Evolutionary conservation across 30 jellyfish, hydroid and myxozoan species (phyloP), one percentile per base, ranked within the genome.

Genomic region (Aurelia aurita complex sp. Pacific): DNA sequence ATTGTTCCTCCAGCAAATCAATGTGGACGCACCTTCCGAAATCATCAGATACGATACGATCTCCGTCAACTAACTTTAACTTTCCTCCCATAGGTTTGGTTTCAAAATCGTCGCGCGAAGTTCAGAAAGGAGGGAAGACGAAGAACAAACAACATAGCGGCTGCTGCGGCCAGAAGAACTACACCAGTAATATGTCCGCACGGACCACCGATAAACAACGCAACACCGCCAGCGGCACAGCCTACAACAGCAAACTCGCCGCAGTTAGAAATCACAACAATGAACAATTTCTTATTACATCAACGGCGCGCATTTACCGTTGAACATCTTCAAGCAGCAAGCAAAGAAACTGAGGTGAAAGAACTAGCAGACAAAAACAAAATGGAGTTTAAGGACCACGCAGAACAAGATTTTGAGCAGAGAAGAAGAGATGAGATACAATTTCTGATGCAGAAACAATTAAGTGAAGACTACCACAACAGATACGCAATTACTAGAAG

Each of bases 91-190:
- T 69, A 86, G 96, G 96, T 86, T 17, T 86, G 96, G 96, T 86
- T 86, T 38, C 96, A 86, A 46, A 86, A 86, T 60, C 55, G 96
- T 29, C 54, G 96, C 9, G 96, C 96, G 0, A 86, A 86, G 57
- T 77, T 75, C 15, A 64, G 96, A 46, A 86, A 86, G 51, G 96
- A 86, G 43, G 81, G 73, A 38, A 68, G 86, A 59, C 69, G 87
- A 38, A 57, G 79, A 70, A 12, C 86, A 13, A 86, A 59, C 53
- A 74, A 40, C 16, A 10, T 72, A 2, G 42, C 79, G 43, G 52
- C 13, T 13, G 76, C 80, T 14, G 42, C 90, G 50, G 64, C 77
- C 66, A 52, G 66, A 9, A 46, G 57, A 46, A 46, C 75, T 53
- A 11, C 18, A 76, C 62, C 85, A 18, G 16, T 19, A 23, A 4